Evolutionary conservation across 2,888 invertebrate genomes (phyloP), one percentile per base, ranked within the genome.

Genomic region (Thymelicus lineola): DNA sequence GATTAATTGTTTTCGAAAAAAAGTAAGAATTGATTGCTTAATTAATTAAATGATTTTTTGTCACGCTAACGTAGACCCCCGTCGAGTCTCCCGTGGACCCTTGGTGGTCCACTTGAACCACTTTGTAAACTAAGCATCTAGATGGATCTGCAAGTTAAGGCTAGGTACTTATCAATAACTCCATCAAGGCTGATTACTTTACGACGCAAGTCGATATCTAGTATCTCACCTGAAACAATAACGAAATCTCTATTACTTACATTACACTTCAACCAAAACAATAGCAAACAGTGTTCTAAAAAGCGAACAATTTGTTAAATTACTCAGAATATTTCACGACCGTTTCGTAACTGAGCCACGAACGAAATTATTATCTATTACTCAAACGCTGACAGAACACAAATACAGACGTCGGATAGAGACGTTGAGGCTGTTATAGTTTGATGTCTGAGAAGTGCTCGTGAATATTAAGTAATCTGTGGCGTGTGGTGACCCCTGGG

Each of bases 281-380:
- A 20, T 59, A 65, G 55, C 42, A 60, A 67, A 38, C 64, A 28
- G 20, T 14, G 67, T 68, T 68, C 72, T 72, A 73, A 74, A 74
- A 76, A 75, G 73, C 68, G 72, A 64, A 66, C 72, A 74, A 75
- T 74, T 74, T 73, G 71, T 73, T 65, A 73, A 71, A 74, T 73
- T 71, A 75, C 70, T 63, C 61, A 57, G 65, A 59, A 66, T 66
- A 62, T 62, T 70, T 71, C 71, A 71, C 69, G 68, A 73, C n/a
- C 36, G 69, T 76, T 73, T 73, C 72, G 58, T 69, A 73, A 75
- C 61, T 42, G 64, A 64, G 38, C 38, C 50, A 66, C 59, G 66
- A 66, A 66, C 66, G 38, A 66, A 61, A 62, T 70, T 70, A 74
- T 75, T 75, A 75, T 72, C 71, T 71, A 70, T 74, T 73, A 67